Percentiles rank a stretch among this genome's conserved stretches.
Conservation (phyloP, 2,797 vertebrate genomes). For the Sebastes matsubarae region DNA sequence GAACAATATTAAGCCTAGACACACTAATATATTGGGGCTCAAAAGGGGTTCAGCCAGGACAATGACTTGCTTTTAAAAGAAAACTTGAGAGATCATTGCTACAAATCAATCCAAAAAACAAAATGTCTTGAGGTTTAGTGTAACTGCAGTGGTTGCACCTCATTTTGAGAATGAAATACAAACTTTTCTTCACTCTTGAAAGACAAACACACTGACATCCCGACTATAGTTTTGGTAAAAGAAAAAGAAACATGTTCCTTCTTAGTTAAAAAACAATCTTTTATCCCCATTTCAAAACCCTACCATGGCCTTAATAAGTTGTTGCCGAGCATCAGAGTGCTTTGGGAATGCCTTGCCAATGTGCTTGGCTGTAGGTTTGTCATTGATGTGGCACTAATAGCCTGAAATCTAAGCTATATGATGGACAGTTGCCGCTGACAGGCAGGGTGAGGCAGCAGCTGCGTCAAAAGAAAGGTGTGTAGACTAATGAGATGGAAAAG, state of each 20-base stretch:
- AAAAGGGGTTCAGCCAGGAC: not conserved
- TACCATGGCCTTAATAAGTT: slow-evolving; percentile 56
- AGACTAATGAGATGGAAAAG: slow-evolving; percentile 85
- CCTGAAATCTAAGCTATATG: slow-evolving; percentile 76
- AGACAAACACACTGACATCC: slow-evolving; percentile 31
- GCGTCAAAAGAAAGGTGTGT: slow-evolving; percentile 84
- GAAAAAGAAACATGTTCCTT: slow-evolving; percentile 27
- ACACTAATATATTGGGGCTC: not conserved
- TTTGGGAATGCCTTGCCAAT: slow-evolving; percentile 51
- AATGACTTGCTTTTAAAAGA: slow-evolving; percentile 6
- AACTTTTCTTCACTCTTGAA: slow-evolving; percentile 68
- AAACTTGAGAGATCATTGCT: not conserved
- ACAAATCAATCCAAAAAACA: slow-evolving; percentile 21
- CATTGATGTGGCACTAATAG: slow-evolving; percentile 81
- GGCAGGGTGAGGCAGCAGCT: slow-evolving; percentile 79
- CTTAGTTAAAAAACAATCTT: slow-evolving; percentile 68
- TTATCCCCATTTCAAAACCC: slow-evolving; percentile 64
- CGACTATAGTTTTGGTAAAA: slow-evolving; percentile 30
- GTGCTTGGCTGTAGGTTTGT: slow-evolving; percentile 53
- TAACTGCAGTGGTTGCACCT: slow-evolving; percentile 11
- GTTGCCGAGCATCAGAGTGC: slow-evolving; percentile 58
- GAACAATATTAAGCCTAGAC: not conserved
- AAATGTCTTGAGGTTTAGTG: slow-evolving; percentile 19
- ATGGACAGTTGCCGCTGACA: slow-evolving; percentile 82
- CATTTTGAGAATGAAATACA: slow-evolving; percentile 51